Percentiles rank a stretch among this genome's conserved stretches.
These are phyloP conservation scores for Actinemys pallida DNA, from an alignment of 2,113 vertebrate species.

Conservation along the genomic window DNA sequence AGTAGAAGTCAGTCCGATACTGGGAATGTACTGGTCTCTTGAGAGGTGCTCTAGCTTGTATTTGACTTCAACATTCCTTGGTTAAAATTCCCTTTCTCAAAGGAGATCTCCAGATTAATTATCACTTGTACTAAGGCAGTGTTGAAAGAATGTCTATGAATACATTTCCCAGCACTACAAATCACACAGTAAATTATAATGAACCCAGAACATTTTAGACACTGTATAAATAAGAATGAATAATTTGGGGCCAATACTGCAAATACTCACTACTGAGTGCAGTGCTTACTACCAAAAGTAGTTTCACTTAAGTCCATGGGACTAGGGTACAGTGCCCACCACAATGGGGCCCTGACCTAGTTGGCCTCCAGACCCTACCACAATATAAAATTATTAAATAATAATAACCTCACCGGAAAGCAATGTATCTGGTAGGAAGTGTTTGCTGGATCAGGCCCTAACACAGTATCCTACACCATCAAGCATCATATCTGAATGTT, in stretches of 20 bases:
- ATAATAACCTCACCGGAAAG: not conserved
- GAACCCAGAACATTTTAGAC: not conserved
- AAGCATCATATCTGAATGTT: not conserved
- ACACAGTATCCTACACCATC: fast-evolving
- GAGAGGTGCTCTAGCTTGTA: not conserved
- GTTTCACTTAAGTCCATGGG: not conserved
- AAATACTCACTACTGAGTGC: not conserved
- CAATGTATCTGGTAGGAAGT: not conserved
- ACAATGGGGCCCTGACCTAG: not conserved
- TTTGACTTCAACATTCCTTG: not conserved
- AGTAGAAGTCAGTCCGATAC: not conserved
- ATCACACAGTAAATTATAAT: not conserved
- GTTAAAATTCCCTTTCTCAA: not conserved
- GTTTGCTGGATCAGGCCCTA: not conserved
- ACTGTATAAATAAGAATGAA: not conserved
- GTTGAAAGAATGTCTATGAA: not conserved
- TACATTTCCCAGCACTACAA: not conserved
- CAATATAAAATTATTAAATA: not conserved
- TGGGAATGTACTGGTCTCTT: not conserved
- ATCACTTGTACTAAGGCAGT: not conserved
- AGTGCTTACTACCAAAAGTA: not conserved
- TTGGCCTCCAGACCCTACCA: not conserved
- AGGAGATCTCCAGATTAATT: not conserved
- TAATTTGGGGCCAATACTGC: not conserved
- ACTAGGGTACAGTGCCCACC: not conserved